Conservation (phyloP, 2,888 invertebrate species). For the Cosmia pyralina region DNA sequence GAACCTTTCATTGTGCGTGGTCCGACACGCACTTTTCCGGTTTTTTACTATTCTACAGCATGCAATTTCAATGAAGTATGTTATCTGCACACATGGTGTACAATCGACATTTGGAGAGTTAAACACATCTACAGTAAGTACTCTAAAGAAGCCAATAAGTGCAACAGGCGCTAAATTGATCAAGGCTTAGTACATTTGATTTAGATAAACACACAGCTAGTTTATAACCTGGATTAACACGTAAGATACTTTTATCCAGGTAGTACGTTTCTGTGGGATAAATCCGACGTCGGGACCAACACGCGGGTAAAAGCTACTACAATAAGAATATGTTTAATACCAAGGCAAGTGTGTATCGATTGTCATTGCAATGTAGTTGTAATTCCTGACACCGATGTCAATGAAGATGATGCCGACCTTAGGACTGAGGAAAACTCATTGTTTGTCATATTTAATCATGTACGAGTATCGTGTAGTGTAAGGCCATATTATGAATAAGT, state of each 20-base stretch:
- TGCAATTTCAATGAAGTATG: not conserved
- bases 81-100: too few relatives aligned
- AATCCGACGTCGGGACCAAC: too few relatives aligned
- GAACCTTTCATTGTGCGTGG: too few relatives aligned
- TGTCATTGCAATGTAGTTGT: slow-evolving; percentile 46
- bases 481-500: slow-evolving; percentile 1
- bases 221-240: too few relatives aligned
- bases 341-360: slow-evolving; percentile 50
- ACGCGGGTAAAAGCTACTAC: not conserved
- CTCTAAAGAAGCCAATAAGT: not conserved
- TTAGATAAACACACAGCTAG: too few relatives aligned
- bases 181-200: too few relatives aligned
- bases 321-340: slow-evolving; percentile 28
- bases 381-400: slow-evolving; percentile 60
- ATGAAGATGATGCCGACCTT: slow-evolving; percentile 55
- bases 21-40: too few relatives aligned
- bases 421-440: slow-evolving; percentile 56
- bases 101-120: too few relatives aligned
- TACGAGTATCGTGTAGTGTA: slow-evolving; percentile 14
- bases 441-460: slow-evolving; percentile 36
- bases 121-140: not conserved
- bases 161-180: too few relatives aligned
- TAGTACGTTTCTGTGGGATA: too few relatives aligned
- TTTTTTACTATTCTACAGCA: not conserved
- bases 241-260: too few relatives aligned